Evolutionary conservation across 2,888 invertebrate genomes (phyloP).

Genomic region (Drosophila ochracea): DNA sequence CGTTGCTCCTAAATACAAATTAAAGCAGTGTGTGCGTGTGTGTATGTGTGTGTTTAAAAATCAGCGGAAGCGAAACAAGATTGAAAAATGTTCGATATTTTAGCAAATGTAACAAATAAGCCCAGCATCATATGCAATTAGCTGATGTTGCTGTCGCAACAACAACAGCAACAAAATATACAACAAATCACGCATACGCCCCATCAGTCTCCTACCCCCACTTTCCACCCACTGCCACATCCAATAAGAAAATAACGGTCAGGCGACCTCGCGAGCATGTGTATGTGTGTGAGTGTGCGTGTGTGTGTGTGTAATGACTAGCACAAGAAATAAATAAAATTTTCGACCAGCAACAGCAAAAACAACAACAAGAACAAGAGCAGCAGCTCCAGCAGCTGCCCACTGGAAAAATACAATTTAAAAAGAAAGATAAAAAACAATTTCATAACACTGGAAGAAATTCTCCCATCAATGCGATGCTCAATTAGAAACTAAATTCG

Average conservation of each 20-base stretch:
- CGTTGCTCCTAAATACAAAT: slow-evolving; percentile 72
- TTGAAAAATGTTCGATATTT: slow-evolving; percentile 56
- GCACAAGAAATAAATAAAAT: slow-evolving; percentile 74
- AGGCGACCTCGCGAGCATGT: slow-evolving; percentile 50
- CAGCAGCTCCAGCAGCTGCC: slow-evolving; percentile 74
- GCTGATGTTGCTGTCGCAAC: slow-evolving; percentile 39
- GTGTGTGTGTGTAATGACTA: slow-evolving; percentile 67
- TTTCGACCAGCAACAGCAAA: slow-evolving; percentile 37
- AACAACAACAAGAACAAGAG: slow-evolving; percentile 19
- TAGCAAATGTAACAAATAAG: slow-evolving; percentile 40
- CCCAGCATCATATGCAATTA: slow-evolving; percentile 38
- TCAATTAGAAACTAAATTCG: slow-evolving; percentile 45
- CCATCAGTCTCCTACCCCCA: slow-evolving; percentile 61
- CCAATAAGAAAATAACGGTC: slow-evolving; percentile 46
- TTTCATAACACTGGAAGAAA: slow-evolving; percentile 25
- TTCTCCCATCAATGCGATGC: slow-evolving; percentile 25
- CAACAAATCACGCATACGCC: slow-evolving; percentile 13
- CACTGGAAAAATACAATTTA: slow-evolving; percentile 26
- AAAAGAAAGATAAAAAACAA: slow-evolving; percentile 28
- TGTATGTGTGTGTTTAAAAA: slow-evolving; percentile 15
- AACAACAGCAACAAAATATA: slow-evolving; percentile 18
- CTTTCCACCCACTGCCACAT: slow-evolving; percentile 57
- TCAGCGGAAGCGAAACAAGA: slow-evolving; percentile 50
- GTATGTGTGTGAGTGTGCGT: slow-evolving; percentile 22
- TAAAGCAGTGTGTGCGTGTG: slow-evolving; percentile 33